These are phyloP conservation scores for Gephyroberyx darwinii DNA, from an alignment of 2,797 vertebrate species.

Conservation along the genomic window DNA sequence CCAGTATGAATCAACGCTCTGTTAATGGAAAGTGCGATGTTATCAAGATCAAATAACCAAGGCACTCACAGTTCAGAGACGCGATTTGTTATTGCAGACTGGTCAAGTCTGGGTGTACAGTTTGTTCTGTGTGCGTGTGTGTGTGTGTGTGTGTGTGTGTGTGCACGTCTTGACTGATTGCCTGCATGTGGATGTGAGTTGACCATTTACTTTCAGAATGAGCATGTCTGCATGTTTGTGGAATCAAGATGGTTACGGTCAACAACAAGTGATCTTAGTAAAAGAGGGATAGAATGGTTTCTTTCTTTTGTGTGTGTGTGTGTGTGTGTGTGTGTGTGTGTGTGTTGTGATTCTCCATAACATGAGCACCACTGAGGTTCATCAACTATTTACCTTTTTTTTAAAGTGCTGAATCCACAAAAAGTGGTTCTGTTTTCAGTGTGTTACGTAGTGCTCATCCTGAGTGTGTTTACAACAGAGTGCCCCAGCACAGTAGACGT, in stretches of 20 bases:
- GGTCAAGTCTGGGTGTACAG: too few relatives aligned
- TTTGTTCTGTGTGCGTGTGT: constrained; percentile 1
- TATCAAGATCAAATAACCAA: constrained; percentile 28
- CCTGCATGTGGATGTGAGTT: background rate
- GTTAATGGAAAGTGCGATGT: constrained; percentile 24
- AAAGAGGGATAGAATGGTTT: background rate
- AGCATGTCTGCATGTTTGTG: background rate
- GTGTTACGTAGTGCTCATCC: background rate
- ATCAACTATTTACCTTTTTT: background rate
- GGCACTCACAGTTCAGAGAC: background rate
- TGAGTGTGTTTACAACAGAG: constrained; percentile 31
- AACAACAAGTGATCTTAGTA: background rate
- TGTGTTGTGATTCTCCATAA: background rate
- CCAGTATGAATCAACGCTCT: constrained; percentile 58
- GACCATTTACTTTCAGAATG: background rate
- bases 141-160: constrained; percentile 4
- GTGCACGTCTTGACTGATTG: constrained; percentile 9
- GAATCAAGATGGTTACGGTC: background rate
- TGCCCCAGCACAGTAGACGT: constrained; percentile 14
- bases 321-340: constrained; percentile 4
- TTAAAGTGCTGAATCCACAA: background rate
- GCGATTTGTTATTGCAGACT: background rate
- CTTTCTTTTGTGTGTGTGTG: background rate
- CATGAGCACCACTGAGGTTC: too few relatives aligned
- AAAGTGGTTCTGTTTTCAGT: constrained; percentile 7